Percentiles rank a stretch among this genome's conserved stretches.
These are phyloP conservation scores for Prostheceraeus crozeri DNA, from an alignment of 2,888 invertebrate species.

Conservation along the genomic window DNA sequence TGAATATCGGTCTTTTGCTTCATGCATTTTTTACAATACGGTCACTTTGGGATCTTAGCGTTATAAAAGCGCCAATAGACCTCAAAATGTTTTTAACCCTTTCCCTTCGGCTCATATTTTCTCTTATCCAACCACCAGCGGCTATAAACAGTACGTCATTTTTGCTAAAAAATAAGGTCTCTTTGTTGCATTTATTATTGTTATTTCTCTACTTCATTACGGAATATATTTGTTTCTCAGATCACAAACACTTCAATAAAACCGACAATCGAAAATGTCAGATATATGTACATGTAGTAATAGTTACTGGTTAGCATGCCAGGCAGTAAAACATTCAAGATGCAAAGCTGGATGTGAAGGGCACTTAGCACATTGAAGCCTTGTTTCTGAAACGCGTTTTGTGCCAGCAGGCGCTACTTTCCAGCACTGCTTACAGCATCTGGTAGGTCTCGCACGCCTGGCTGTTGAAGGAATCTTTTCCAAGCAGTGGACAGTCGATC, in stretches of 20 bases:
- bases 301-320: slow-evolving; percentile 11
- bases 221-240: too few relatives aligned
- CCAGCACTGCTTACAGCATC: slow-evolving; percentile 26
- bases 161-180: background rate
- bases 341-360: slow-evolving; percentile 16
- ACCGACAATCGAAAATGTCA: too few relatives aligned
- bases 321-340: slow-evolving; percentile 25
- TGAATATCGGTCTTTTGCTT: too few relatives aligned
- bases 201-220: too few relatives aligned
- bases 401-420: slow-evolving; percentile 25
- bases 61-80: too few relatives aligned
- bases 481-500: slow-evolving; percentile 11
- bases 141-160: background rate
- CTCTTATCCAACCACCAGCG: slow-evolving; percentile 8
- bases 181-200: background rate
- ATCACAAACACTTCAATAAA: too few relatives aligned
- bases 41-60: too few relatives aligned
- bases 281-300: slow-evolving; percentile 19
- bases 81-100: background rate
- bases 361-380: slow-evolving; percentile 21
- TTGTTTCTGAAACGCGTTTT: slow-evolving; percentile 9
- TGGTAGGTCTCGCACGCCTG: slow-evolving; percentile 21
- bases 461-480: slow-evolving; percentile 15
- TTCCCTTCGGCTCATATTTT: background rate
- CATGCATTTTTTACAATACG: too few relatives aligned